These are phyloP conservation scores for Pristionchus entomophagus DNA, from an alignment of 2,888 invertebrate species.

Conservation along the genomic window DNA sequence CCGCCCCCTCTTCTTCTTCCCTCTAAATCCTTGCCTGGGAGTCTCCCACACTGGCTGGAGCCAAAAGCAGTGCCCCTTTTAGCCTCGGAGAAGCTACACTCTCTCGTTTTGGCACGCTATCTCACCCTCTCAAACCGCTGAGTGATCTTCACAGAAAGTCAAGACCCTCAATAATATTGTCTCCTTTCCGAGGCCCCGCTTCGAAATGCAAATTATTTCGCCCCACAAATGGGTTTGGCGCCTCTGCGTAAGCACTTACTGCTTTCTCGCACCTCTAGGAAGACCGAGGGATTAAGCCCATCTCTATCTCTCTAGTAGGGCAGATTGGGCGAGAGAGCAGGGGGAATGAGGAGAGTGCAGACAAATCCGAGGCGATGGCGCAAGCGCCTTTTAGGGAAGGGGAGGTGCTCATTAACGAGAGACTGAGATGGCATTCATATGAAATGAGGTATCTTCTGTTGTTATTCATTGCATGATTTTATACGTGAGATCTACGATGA, in stretches of 20 bases:
- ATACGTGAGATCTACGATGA: too few relatives aligned
- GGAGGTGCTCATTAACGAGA: too few relatives aligned
- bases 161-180: slow-evolving; percentile 12
- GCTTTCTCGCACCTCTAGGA: too few relatives aligned
- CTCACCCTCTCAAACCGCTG: background rate
- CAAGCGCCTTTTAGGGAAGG: too few relatives aligned
- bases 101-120: background rate
- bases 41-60: background rate
- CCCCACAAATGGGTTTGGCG: slow-evolving; percentile 6
- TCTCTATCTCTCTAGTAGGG: background rate
- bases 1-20: background rate
- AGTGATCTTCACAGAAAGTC: background rate
- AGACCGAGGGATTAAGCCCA: background rate
- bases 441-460: too few relatives aligned
- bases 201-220: slow-evolving; percentile 25
- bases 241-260: too few relatives aligned
- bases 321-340: too few relatives aligned
- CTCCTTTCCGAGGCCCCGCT: background rate
- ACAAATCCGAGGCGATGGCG: background rate
- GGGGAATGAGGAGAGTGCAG: background rate
- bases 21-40: slow-evolving; percentile 3
- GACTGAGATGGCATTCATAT: too few relatives aligned
- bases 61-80: background rate
- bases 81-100: background rate
- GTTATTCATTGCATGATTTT: too few relatives aligned